Evolutionary conservation across 2,888 invertebrate species (phyloP).

Genomic region (Melipona beecheii): DNA sequence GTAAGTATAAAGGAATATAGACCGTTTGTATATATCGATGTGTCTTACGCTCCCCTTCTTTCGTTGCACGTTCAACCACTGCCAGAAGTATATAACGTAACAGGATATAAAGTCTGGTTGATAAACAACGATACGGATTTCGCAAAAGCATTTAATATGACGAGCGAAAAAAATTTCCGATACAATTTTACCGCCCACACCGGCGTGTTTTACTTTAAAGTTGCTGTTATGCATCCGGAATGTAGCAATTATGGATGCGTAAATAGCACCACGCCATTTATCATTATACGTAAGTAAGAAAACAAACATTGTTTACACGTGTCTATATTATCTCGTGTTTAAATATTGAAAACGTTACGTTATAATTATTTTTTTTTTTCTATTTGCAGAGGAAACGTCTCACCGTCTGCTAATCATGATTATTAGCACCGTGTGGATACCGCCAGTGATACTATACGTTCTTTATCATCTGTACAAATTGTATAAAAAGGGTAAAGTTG

Average conservation of each 20-base stretch:
- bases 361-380: not conserved
- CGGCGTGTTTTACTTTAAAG: constrained; percentile 79
- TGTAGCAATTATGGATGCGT: constrained; percentile 77
- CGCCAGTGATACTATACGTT: constrained; percentile 78
- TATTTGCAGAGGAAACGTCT: constrained; percentile 72
- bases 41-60: constrained; percentile 74
- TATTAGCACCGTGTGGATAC: constrained; percentile 81
- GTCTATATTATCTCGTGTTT: no score
- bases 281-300: constrained; percentile 78
- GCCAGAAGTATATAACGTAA: constrained; percentile 78
- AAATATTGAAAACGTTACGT: no score
- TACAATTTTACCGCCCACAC: constrained; percentile 74
- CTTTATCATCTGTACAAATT: constrained; percentile 78
- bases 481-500: constrained; percentile 73
- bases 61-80: constrained; percentile 78
- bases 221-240: constrained; percentile 77
- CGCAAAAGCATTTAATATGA: constrained; percentile 48
- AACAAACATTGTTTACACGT: not conserved
- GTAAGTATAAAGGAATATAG: constrained; percentile 68
- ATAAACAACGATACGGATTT: constrained; percentile 75
- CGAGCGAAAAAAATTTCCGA: constrained; percentile 63
- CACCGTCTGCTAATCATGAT: constrained; percentile 80
- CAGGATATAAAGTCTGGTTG: constrained; percentile 78
- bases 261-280: constrained; percentile 79
- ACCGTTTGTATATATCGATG: constrained; percentile 81